Conservation (phyloP, 2,797 vertebrate species). For the Tapirus indicus region DNA sequence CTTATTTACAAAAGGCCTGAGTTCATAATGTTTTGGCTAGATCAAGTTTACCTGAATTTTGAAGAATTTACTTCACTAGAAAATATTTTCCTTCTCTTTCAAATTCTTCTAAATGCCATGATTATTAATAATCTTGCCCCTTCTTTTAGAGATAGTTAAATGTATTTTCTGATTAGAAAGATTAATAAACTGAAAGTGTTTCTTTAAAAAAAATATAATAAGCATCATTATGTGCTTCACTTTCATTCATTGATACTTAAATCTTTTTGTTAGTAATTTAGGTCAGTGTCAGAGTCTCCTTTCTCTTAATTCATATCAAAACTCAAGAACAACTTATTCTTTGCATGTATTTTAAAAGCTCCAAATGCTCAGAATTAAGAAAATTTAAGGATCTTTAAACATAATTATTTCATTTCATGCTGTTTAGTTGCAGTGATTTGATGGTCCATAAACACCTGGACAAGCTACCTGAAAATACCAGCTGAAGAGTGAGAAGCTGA, state of each 20-base stretch:
- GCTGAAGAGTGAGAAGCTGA: background rate
- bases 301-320: constrained; percentile 15
- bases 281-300: background rate
- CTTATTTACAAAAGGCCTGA: background rate
- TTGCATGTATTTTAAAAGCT: constrained; percentile 17
- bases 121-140: constrained; percentile 3
- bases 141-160: constrained; percentile 1
- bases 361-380: background rate
- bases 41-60: constrained; percentile 31
- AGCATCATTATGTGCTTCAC: background rate
- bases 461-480: background rate
- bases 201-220: constrained; percentile 18
- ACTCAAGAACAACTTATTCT: constrained; percentile 2
- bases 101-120: constrained; percentile 30
- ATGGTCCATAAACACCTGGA: background rate
- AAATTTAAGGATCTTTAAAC: background rate
- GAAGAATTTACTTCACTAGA: background rate
- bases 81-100: background rate
- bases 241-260: constrained; percentile 19
- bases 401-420: background rate
- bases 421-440: background rate
- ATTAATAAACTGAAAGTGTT: constrained; percentile 1
- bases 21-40: constrained; percentile 34
- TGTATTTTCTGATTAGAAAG: background rate
- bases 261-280: background rate